These are phyloP conservation scores for Micromussa lordhowensis DNA, from an alignment of 92 coral and sea anemone genomes.

Conservation along the genomic window DNA sequence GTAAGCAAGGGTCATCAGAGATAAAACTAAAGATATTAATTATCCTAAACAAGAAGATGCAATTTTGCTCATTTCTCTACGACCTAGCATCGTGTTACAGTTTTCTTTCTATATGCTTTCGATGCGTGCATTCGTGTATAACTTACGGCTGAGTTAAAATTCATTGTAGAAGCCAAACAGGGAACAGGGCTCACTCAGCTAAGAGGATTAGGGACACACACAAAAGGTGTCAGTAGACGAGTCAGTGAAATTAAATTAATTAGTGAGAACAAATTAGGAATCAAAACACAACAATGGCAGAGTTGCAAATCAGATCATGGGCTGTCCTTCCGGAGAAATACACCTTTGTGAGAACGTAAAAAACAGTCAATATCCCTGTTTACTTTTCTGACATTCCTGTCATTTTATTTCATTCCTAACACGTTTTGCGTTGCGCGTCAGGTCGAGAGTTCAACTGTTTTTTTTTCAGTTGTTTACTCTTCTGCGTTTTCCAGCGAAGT, in stretches of 20 bases:
- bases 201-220: not conserved
- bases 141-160: not conserved
- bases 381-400: slow-evolving; percentile 36
- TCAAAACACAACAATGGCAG: slow-evolving; percentile 6
- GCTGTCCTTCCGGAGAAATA: not conserved
- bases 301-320: slow-evolving; percentile 15
- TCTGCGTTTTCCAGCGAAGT: not conserved
- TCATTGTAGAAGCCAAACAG: not conserved
- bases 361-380: slow-evolving; percentile 12
- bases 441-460: slow-evolving; percentile 21
- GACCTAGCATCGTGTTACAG: not conserved
- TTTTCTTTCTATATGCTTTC: not conserved
- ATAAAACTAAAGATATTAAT: too few species aligned
- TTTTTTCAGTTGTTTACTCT: not conserved
- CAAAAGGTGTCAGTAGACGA: not conserved
- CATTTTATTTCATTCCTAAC: slow-evolving; percentile 4
- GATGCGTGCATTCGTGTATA: not conserved
- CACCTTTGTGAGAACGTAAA: slow-evolving; percentile 5
- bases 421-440: slow-evolving; percentile 18
- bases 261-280: not conserved
- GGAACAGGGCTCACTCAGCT: not conserved
- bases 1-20: too few species aligned
- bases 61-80: not conserved
- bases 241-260: not conserved
- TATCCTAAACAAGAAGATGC: not conserved